Evolutionary conservation across 2,113 vertebrate species (phyloP), one percentile per base, ranked within the genome.

Genomic region (Leptocoma aspasia): DNA sequence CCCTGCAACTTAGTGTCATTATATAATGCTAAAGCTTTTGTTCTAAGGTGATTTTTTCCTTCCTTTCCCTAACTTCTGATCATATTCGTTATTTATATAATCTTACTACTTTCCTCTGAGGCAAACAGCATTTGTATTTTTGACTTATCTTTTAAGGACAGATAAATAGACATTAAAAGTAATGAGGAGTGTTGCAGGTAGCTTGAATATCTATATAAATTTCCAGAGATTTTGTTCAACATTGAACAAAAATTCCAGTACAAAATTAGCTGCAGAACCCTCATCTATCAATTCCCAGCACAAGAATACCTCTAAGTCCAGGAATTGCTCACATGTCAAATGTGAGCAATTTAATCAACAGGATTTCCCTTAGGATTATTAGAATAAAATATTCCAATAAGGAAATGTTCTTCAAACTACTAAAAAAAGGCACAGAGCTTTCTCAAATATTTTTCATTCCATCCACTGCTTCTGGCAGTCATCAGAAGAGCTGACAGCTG

Each of bases 371-470:
- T 52, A 89, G 64, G 41, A 90, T 85, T 88, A 91, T 93, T 77
- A 92, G 85, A 87, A 75, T 80, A 80, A 96, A 77, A 76, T 26
- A 42, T 88, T 84, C 81, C 27, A 86, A 63, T 45, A 37, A 70
- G 64, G 63, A 84, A 93, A 94, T 66, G 7, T 60, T 94, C 50
- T 89, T 93, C 53, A 2, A 92, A 73, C 24, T 39, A 27, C 39
- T 5, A 16, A 86, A 84, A 90, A 82, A 45, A 45, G 49, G 61
- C n/a, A 77, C 15, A 47, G 47, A 73, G 31, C 41, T 75, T 91
- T 66, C 91, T 95, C 91, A 92, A 94, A 92, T 68, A 95, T 68
- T 95, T 94, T 92, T 85, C 45, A 83, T 94, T 66, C 54, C 26
- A 86, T 63, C 50, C 63, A 59, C 59, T 93, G 57, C 33, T 86